A percentile compares a stretch with the other conserved stretches of the same genome.
These are phyloP conservation scores for Mimumesa dahlbomi DNA, from an alignment of 2,888 invertebrate species.

Conservation along the genomic window DNA sequence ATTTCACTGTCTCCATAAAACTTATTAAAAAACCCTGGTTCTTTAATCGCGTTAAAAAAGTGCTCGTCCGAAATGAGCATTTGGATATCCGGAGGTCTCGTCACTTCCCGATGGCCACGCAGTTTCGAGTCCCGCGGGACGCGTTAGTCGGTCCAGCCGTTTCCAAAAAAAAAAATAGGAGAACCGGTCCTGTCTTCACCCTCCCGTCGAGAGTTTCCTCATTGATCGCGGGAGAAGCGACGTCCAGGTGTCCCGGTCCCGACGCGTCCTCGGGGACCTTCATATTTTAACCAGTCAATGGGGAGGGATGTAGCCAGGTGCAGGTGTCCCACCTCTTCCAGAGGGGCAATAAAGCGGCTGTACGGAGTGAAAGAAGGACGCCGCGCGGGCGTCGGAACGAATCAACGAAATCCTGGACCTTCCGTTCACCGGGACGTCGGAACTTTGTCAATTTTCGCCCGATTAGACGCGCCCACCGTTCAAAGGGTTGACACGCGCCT, in stretches of 20 bases:
- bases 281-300: conserved; percentile 74
- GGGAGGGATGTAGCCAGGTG: conserved; percentile 63
- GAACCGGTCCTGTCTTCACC: conserved; percentile 25
- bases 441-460: conserved; percentile 55
- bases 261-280: conserved; percentile 61
- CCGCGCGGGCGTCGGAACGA: conserved; percentile 52
- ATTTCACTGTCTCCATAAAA: no score
- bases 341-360: conserved; percentile 52
- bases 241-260: conserved; percentile 69
- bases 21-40: no score
- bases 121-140: conserved; percentile 25
- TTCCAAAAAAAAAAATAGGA: conserved; percentile 34
- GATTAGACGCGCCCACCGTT: conserved; percentile 55
- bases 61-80: no score
- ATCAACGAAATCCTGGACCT: conserved; percentile 54
- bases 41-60: no score
- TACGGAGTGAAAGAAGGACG: conserved; percentile 28
- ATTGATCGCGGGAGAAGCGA: conserved; percentile 55
- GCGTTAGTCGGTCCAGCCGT: conserved; percentile 43
- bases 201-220: conserved; percentile 48
- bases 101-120: conserved; percentile 17
- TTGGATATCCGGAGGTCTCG: no score
- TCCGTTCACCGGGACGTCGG: background rate
- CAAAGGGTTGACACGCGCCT: conserved; percentile 73
- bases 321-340: conserved; percentile 64